Conservation (phyloP, 2,797 vertebrate genomes). For the Cyprinella venusta region DNA sequence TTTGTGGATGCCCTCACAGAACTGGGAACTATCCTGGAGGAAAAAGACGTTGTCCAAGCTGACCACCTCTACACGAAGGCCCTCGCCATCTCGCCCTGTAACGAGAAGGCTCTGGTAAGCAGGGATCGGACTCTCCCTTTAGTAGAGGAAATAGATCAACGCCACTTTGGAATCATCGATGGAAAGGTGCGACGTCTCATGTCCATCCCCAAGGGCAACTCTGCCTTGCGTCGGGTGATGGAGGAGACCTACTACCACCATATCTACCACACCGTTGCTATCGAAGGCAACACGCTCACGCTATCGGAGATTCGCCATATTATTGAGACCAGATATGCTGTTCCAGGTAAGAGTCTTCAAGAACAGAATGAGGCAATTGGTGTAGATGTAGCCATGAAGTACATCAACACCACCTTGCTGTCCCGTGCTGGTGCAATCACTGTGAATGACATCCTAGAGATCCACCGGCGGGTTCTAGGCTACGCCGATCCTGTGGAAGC, state of each 20-base stretch:
- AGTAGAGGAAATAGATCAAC: constrained; percentile 96
- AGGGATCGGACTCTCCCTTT: constrained; percentile 91
- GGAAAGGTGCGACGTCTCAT: constrained; percentile 92
- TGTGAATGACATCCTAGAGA: constrained; percentile 86
- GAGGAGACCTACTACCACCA: constrained; percentile 99
- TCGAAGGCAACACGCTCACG: constrained; percentile 95
- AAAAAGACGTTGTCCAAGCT: constrained; percentile 93
- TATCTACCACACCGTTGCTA: constrained; percentile 98
- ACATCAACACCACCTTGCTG: constrained; percentile 90
- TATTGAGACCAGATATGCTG: constrained; percentile 93
- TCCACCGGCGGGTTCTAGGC: constrained; percentile 91
- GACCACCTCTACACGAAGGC: constrained; percentile 95
- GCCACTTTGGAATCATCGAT: constrained; percentile 93
- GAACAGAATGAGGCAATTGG: constrained; percentile 98
- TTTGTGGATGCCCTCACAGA: constrained; percentile 93
- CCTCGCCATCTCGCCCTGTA: constrained; percentile 86
- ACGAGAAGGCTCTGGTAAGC: constrained; percentile 89
- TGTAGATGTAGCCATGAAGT: constrained; percentile 93
- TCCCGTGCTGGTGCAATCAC: constrained; percentile 83
- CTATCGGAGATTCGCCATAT: constrained; percentile 96
- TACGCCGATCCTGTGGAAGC: constrained; percentile 93
- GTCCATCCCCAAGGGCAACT: constrained; percentile 95
- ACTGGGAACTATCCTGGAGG: constrained; percentile 92
- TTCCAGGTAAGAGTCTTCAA: constrained; percentile 91
- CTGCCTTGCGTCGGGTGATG: constrained; percentile 91